These are phyloP conservation scores for Hafferia zeledoni DNA, from an alignment of 2,797 vertebrate species.

Conservation along the genomic window DNA sequence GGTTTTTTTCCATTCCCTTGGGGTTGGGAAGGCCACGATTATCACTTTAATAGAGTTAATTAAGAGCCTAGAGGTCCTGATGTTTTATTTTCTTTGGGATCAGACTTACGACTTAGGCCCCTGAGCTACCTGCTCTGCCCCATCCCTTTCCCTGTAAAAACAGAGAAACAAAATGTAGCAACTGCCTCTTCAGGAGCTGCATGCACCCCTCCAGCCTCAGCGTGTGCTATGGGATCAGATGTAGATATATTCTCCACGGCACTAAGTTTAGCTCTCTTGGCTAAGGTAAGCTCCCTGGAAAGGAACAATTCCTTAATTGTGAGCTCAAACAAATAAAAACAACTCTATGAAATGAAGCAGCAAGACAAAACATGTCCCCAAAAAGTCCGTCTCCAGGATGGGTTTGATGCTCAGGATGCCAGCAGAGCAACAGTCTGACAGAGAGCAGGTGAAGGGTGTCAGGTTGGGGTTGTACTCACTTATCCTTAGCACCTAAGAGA, in stretches of 20 bases:
- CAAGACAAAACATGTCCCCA: background rate
- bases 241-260: background rate
- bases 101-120: conserved; percentile 10
- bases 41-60: conserved; percentile 55
- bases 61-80: conserved; percentile 29
- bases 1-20: conserved; percentile 54
- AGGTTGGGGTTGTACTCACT: background rate
- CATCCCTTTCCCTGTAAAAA: background rate
- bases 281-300: background rate
- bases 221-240: background rate
- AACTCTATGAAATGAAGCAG: background rate
- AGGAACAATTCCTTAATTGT: background rate
- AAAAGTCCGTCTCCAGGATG: background rate
- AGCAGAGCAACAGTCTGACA: background rate
- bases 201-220: background rate
- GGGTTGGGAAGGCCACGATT: conserved; percentile 21
- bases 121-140: conserved; percentile 3
- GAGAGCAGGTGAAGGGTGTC: background rate
- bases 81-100: conserved; percentile 53
- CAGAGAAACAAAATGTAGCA: background rate
- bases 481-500: background rate
- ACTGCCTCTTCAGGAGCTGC: fast-evolving
- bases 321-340: background rate
- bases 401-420: background rate
- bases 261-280: fast-evolving